Evolutionary conservation across 2,113 vertebrate genomes (phyloP), one percentile per base, ranked within the genome.

Genomic region (Bubo blakistoni): DNA sequence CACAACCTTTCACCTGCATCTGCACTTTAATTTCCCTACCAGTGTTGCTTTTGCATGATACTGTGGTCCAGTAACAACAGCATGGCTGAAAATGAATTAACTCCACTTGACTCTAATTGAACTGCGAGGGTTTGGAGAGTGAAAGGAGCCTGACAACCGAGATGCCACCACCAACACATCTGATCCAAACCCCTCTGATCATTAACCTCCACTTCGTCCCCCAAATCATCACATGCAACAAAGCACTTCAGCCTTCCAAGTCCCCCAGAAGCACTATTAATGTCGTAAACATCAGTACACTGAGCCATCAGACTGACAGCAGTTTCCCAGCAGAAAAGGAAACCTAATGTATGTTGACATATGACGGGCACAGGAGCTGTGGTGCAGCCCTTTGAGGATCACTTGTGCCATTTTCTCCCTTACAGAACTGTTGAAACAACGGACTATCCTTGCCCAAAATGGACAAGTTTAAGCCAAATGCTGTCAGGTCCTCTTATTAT

Each of bases 391-490:
- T 74, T 63, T 22, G 67, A 77, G 95, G 86, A 80, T 69, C 14
- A 1, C 4, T 2, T 1, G 1, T 95, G 88, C 88, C 88, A 86
- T 88, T 94, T 89, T 67, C 38, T 89, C 36, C 66, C 57, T 81
- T 81, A 88, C 90, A 72, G 69, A 86, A 21, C 81, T 84, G 77
- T 21, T 91, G 62, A 95, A 91, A 92, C 49, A 91, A 78, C 3
- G 2, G 63, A 38, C 30, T 76, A 54, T 63, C 73, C 54, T 87
- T 92, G 70, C 49, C 90, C 77, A n/a, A 74, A 95, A 92, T 38
- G 49, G 92, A 90, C 86, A 96, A 62, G 40, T 59, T 88, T 85
- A 88, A 95, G 70, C 77, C 92, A 95, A 89, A 78, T 19, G 32
- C 81, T 96, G 95, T 91, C 92, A 93, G 67, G 18, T 71, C 55